Conservation (phyloP, 2,113 vertebrate genomes). For the Odontesthes bonariensis region DNA sequence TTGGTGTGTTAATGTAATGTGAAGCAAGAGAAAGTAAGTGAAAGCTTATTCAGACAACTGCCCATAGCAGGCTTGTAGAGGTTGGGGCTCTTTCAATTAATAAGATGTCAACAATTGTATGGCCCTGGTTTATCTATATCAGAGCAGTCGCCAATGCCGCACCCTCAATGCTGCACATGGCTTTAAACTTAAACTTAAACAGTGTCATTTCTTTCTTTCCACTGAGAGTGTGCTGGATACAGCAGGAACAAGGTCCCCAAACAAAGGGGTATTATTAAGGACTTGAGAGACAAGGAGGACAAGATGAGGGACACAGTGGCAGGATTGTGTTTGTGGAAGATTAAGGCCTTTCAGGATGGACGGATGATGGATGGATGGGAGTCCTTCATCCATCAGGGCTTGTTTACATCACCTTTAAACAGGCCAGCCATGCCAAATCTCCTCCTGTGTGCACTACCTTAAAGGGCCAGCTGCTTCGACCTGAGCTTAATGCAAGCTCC, state of each 20-base stretch:
- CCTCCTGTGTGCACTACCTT: slow-evolving; percentile 36
- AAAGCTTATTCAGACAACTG: slow-evolving; percentile 14
- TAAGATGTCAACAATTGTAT: slow-evolving; percentile 70
- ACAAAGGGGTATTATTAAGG: slow-evolving; percentile 68
- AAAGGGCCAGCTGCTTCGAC: slow-evolving; percentile 53
- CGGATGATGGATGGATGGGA: slow-evolving; percentile 75
- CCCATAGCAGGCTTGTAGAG: slow-evolving; percentile 11
- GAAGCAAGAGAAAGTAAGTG: not conserved
- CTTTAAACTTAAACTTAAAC: slow-evolving; percentile 55
- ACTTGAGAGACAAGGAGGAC: slow-evolving; percentile 59
- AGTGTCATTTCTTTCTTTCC: slow-evolving; percentile 53
- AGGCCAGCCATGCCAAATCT: slow-evolving; percentile 49
- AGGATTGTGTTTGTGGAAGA: slow-evolving; percentile 77
- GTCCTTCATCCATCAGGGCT: slow-evolving; percentile 76
- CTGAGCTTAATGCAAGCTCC: slow-evolving; percentile 15
- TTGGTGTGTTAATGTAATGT: slow-evolving; percentile 5
- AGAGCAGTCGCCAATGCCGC: no score
- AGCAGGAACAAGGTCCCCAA: slow-evolving; percentile 59
- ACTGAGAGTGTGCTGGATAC: slow-evolving; percentile 22
- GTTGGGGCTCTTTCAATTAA: slow-evolving; percentile 68
- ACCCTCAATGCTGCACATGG: not conserved
- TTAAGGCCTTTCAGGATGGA: slow-evolving; percentile 77
- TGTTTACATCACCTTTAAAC: slow-evolving; percentile 80
- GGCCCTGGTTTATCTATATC: slow-evolving; percentile 64
- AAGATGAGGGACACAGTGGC: slow-evolving; percentile 55